These are phyloP conservation scores for Trachemys scripta DNA, from an alignment of 2,113 vertebrate genomes.

Conservation along the genomic window DNA sequence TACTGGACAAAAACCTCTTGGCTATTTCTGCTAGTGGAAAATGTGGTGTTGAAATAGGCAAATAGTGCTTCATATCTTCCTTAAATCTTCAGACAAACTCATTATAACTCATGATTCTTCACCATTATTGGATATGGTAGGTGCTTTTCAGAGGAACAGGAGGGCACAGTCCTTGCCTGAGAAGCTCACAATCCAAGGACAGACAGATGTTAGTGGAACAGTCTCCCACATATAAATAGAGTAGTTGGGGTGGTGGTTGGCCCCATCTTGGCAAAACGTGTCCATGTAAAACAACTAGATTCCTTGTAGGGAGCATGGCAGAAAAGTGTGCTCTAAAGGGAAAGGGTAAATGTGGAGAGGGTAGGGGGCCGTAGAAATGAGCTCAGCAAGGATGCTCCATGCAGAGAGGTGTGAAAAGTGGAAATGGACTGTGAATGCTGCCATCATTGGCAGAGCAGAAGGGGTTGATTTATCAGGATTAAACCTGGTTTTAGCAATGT, in stretches of 20 bases:
- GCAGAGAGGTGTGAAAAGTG: not conserved
- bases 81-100: not conserved
- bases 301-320: not conserved
- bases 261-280: not conserved
- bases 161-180: not conserved
- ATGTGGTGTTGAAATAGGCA: not conserved
- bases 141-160: not conserved
- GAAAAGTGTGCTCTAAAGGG: not conserved
- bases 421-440: not conserved
- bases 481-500: not conserved
- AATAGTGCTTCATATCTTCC: not conserved
- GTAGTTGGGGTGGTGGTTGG: not conserved
- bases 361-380: not conserved
- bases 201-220: not conserved
- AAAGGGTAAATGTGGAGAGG: not conserved
- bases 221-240: not conserved
- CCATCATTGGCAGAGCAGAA: fast-evolving
- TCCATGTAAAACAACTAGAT: not conserved
- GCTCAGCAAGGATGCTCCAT: not conserved
- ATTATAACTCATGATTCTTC: not conserved
- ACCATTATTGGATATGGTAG: not conserved
- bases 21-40: not conserved
- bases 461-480: not conserved
- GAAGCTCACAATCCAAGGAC: not conserved
- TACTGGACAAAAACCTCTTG: not conserved